Percentiles rank a stretch among this genome's conserved stretches.
Evolutionary conservation across 92 coral and sea anemone genomes (phyloP).

Genomic region (Paramuricea clavata): DNA sequence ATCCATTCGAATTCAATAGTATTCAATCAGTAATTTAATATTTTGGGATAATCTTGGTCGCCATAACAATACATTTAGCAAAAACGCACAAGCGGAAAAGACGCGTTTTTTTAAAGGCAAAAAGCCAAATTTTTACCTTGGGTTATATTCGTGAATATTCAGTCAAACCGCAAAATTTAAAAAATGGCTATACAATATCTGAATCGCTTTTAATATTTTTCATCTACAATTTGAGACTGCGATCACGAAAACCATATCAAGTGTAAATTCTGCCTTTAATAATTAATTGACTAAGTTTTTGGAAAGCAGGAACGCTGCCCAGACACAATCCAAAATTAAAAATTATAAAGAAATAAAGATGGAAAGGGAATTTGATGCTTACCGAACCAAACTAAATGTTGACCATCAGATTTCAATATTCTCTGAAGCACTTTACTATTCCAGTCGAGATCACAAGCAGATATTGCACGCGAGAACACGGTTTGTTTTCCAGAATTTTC

Average conservation of each 20-base stretch:
- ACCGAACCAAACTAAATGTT: slow-evolving; percentile 86
- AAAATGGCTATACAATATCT: background rate
- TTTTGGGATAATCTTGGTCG: background rate
- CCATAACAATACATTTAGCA: background rate
- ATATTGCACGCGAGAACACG: slow-evolving; percentile 88
- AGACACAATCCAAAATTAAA: too few species aligned
- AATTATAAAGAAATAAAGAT: too few species aligned
- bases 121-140: background rate
- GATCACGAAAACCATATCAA: background rate
- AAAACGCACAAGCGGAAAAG: background rate
- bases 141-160: background rate
- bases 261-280: background rate
- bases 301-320: too few species aligned
- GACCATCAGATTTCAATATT: slow-evolving; percentile 76
- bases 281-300: too few species aligned
- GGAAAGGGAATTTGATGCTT: slow-evolving; percentile 44
- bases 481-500: slow-evolving; percentile 73
- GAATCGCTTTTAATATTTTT: background rate
- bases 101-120: background rate
- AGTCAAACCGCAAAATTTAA: background rate
- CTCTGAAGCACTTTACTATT: slow-evolving; percentile 71
- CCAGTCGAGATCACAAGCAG: slow-evolving; percentile 89
- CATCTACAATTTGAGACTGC: background rate
- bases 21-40: background rate
- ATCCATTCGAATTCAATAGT: too few species aligned